A percentile compares a stretch with the other conserved stretches of the same genome.
phyloP scores from a whole-genome alignment of 2,797 vertebrate species.

The Molossus molossus region DNA sequence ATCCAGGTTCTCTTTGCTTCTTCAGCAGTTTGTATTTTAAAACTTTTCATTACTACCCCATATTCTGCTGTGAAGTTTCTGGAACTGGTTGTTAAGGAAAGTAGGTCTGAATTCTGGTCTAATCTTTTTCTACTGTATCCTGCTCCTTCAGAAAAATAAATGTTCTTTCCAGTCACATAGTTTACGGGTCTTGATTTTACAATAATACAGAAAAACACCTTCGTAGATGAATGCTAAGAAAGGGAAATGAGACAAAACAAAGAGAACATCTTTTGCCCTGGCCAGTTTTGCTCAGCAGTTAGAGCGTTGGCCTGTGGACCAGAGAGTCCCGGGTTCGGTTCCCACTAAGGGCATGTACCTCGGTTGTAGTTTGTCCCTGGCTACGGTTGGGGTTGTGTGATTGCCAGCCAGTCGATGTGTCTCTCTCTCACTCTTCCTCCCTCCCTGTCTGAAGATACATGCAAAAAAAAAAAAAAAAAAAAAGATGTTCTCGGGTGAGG shows the following conservation, averaged over 20 bases:
- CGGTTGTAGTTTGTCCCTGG: no score
- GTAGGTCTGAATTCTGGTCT: neutral
- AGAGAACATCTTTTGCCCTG: neutral
- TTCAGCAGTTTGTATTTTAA: slow-evolving; percentile 59
- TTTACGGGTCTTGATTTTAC: neutral
- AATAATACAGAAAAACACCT: neutral
- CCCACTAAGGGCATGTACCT: no score
- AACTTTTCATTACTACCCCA: slow-evolving; percentile 20
- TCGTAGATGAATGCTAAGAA: neutral
- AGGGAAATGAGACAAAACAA: neutral
- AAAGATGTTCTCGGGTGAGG: no score
- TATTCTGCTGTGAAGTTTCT: slow-evolving; percentile 22
- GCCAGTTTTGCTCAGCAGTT: no score
- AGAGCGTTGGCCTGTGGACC: no score
- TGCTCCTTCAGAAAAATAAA: neutral
- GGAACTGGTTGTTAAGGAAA: neutral
- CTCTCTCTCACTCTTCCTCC: no score
- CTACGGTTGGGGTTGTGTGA: no score
- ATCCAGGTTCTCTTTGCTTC: slow-evolving; percentile 28
- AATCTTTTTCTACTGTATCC: neutral
- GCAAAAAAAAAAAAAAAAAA: no score
- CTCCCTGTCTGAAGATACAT: no score
- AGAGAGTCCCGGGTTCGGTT: no score
- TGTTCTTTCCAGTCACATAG: neutral
- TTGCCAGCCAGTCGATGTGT: no score